These are phyloP conservation scores for Drosophila mauritiana DNA, from an alignment of 1,140 invertebrate genomes.

Conservation along the genomic window DNA sequence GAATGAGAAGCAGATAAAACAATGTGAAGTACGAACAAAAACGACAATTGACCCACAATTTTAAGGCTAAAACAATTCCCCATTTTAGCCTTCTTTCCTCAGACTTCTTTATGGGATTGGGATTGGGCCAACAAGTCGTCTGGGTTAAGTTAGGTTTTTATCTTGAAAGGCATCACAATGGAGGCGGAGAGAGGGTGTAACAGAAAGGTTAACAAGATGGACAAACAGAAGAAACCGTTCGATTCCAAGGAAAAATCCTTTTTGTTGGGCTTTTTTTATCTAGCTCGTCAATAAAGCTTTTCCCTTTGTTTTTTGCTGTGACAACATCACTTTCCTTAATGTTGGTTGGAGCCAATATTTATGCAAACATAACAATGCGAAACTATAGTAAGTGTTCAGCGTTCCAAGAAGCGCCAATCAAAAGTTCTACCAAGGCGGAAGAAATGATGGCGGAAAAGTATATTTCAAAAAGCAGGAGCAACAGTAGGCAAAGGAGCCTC, in stretches of 20 bases:
- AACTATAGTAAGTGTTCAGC: not conserved
- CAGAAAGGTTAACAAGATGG: slow-evolving; percentile 30
- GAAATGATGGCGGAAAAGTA: not conserved
- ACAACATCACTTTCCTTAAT: not conserved
- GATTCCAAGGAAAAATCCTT: slow-evolving; percentile 14
- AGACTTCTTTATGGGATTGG: slow-evolving; percentile 25
- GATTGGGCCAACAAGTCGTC: slow-evolving; percentile 12
- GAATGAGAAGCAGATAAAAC: slow-evolving; percentile 15
- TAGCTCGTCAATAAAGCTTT: slow-evolving; percentile 1
- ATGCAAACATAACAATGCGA: not conserved
- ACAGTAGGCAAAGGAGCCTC: slow-evolving; percentile 10
- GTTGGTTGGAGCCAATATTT: not conserved
- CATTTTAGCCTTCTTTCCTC: slow-evolving; percentile 13
- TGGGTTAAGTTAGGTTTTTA: slow-evolving; percentile 28
- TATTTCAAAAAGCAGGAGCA: slow-evolving; percentile 7
- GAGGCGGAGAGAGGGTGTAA: not conserved
- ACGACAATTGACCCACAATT: slow-evolving; percentile 42
- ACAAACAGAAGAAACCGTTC: slow-evolving; percentile 26
- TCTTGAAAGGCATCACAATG: slow-evolving; percentile 22
- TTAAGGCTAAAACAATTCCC: slow-evolving; percentile 40
- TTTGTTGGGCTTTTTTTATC: slow-evolving; percentile 17
- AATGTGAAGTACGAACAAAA: slow-evolving; percentile 14
- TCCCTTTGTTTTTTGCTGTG: not conserved
- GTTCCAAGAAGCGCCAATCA: slow-evolving; percentile 11
- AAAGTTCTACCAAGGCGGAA: not conserved